Conservation (phyloP, 2,113 vertebrate genomes). For the Panthera tigris region DNA sequence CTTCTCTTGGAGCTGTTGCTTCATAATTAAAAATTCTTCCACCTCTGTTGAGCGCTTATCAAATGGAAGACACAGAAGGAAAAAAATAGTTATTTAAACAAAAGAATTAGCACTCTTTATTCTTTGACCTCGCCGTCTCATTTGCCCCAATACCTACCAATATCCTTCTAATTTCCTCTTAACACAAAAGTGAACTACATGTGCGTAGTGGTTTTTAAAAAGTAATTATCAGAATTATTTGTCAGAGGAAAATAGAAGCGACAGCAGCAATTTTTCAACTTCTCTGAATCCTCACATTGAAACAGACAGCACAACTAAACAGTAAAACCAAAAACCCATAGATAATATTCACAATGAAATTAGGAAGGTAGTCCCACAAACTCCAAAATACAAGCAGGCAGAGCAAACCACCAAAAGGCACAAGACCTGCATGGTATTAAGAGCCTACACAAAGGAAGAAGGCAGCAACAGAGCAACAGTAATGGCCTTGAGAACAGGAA, state of each 20-base stretch:
- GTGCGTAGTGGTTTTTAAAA: background rate
- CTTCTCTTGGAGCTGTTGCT: slow-evolving; percentile 84
- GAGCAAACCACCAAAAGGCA: background rate
- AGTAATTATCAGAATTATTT: slow-evolving; percentile 31
- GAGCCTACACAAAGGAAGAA: background rate
- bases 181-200: slow-evolving; percentile 11
- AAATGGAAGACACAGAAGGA: background rate
- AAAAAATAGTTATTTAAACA: slow-evolving; percentile 41
- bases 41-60: slow-evolving; percentile 64
- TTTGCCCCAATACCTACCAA: background rate
- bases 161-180: slow-evolving; percentile 2
- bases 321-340: background rate
- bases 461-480: background rate
- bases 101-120: slow-evolving; percentile 11
- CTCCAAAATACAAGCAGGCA: background rate
- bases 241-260: background rate
- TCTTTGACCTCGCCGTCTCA: slow-evolving; percentile 22
- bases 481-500: background rate
- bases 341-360: background rate
- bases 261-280: background rate
- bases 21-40: slow-evolving; percentile 85
- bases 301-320: background rate
- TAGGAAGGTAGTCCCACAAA: background rate
- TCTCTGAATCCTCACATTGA: background rate
- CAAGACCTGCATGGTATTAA: background rate